Percentiles rank a stretch among this genome's conserved stretches.
These are phyloP conservation scores for Scaptomyza caliginosa DNA, from an alignment of 2,888 invertebrate species.

Conservation along the genomic window DNA sequence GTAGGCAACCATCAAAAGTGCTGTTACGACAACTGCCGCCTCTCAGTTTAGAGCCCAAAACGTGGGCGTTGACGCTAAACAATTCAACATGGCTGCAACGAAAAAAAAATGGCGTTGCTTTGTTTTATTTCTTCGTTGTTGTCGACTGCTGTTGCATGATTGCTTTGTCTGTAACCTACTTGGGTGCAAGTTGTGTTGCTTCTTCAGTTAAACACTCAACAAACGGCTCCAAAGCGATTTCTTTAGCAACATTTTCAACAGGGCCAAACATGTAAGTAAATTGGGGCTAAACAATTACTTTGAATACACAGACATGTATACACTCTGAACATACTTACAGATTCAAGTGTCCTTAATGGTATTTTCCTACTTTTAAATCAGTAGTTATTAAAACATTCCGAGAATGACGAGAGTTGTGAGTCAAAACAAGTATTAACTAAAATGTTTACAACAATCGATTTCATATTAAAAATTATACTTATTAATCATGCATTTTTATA, in stretches of 20 bases:
- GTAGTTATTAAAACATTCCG: too few species aligned
- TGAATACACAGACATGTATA: not conserved
- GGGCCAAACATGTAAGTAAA: slow-evolving; percentile 10
- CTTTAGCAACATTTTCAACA: slow-evolving; percentile 13
- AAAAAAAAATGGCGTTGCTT: slow-evolving; percentile 36
- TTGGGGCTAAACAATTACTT: not conserved
- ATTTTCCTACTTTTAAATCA: too few species aligned
- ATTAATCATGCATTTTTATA: too few species aligned
- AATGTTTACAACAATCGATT: too few species aligned
- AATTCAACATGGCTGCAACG: too few species aligned
- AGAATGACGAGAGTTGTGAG: too few species aligned
- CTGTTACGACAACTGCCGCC: slow-evolving; percentile 37
- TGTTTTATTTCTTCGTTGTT: slow-evolving; percentile 8
- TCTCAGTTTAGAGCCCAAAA: slow-evolving; percentile 38
- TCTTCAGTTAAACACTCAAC: slow-evolving; percentile 64
- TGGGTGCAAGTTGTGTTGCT: slow-evolving; percentile 59
- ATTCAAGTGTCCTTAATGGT: too few species aligned
- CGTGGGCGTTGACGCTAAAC: slow-evolving; percentile 48
- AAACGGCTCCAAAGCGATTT: slow-evolving; percentile 32
- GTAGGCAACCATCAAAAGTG: slow-evolving; percentile 11
- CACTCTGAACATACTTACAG: too few species aligned
- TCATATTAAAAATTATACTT: too few species aligned
- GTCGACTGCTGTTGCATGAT: slow-evolving; percentile 43
- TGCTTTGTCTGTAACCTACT: slow-evolving; percentile 71
- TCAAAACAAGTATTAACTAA: too few species aligned